Percentiles rank a stretch among this genome's conserved stretches.
phyloP scores from a whole-genome alignment of 2,113 vertebrate genomes.

The Budorcas taxicolor region DNA sequence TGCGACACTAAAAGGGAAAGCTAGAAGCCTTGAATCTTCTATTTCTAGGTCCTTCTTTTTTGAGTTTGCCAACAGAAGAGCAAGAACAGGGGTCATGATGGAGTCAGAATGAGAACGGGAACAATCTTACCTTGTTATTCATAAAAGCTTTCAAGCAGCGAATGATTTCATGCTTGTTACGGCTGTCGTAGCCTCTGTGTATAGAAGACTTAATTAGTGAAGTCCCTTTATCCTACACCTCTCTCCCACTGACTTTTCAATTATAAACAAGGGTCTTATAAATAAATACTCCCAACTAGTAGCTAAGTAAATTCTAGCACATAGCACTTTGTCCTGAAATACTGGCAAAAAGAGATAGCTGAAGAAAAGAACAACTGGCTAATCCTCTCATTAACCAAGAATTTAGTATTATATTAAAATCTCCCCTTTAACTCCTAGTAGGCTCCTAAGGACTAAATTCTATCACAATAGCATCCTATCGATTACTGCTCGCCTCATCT shows the following conservation, averaged over 20 bases:
- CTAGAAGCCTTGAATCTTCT: background rate
- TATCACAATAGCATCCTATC: background rate
- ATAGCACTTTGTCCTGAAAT: background rate
- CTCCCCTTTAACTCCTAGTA: background rate
- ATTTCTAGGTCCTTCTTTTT: background rate
- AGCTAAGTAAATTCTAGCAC: constrained; percentile 14
- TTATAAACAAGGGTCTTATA: background rate
- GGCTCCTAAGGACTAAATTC: background rate
- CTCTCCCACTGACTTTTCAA: constrained; percentile 23
- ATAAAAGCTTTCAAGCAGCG: constrained; percentile 93
- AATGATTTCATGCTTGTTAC: constrained; percentile 89
- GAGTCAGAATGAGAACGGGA: background rate
- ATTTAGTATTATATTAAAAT: constrained; percentile 36
- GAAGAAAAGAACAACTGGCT: background rate
- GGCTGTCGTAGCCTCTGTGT: constrained; percentile 67
- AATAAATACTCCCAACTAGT: background rate
- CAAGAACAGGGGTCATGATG: background rate
- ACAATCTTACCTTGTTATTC: constrained; percentile 89
- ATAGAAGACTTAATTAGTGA: constrained; percentile 21
- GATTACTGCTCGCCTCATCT: background rate
- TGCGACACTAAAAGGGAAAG: background rate
- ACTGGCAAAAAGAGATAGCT: background rate
- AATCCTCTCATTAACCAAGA: background rate
- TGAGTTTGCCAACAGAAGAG: background rate
- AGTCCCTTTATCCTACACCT: background rate